Conservation (phyloP, 1,140 invertebrate genomes). For the Pissodes strobi region DNA sequence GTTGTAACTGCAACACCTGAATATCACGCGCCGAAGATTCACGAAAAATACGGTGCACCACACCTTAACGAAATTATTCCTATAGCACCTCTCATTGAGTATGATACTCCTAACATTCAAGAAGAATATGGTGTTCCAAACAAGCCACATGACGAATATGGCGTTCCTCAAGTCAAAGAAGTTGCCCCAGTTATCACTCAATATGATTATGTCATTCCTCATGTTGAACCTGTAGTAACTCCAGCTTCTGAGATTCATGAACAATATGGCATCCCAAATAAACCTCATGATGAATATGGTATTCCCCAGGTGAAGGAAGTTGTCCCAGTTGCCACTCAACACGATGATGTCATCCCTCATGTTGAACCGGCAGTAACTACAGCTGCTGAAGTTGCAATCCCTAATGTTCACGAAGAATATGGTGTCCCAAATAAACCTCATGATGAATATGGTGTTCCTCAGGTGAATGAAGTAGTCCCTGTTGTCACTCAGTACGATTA, state of each 20-base stretch:
- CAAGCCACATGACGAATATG: conserved; percentile 18
- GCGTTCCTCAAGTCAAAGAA: background rate
- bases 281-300: conserved; percentile 20
- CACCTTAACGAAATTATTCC: background rate
- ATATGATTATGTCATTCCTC: conserved; percentile 14
- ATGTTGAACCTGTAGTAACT: background rate
- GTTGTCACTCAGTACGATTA: conserved; percentile 12
- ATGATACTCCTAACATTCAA: background rate
- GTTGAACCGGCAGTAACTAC: background rate
- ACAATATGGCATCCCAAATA: conserved; percentile 13
- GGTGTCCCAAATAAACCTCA: conserved; percentile 1
- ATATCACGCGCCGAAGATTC: too few species aligned
- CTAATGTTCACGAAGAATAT: too few species aligned
- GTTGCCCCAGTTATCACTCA: background rate
- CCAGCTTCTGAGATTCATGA: conserved; percentile 5
- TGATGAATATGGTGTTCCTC: conserved; percentile 19
- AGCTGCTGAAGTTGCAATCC: background rate
- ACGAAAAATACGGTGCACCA: background rate
- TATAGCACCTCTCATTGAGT: background rate
- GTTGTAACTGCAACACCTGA: background rate
- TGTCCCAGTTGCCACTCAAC: background rate
- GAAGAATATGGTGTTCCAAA: background rate
- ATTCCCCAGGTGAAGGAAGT: background rate
- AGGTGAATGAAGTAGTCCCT: background rate
- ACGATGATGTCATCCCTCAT: conserved; percentile 14